Evolutionary conservation across 2,113 vertebrate genomes (phyloP).

Genomic region (Galemys pyrenaicus): DNA sequence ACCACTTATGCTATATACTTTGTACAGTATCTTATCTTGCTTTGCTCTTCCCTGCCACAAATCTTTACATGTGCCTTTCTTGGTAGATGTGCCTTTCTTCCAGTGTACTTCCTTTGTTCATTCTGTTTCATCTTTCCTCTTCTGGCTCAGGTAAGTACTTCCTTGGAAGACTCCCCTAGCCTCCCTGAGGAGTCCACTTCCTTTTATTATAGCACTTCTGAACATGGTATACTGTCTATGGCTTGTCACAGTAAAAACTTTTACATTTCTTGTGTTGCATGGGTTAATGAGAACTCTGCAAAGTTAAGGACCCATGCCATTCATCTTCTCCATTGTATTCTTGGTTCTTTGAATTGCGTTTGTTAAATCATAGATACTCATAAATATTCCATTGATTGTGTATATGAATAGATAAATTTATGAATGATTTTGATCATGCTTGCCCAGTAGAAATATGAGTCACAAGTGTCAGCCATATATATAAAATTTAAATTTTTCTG

Average conservation of each 20-base stretch:
- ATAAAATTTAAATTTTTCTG: background rate
- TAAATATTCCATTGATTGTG: background rate
- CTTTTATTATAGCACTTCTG: background rate
- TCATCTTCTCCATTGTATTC: background rate
- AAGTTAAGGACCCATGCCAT: background rate
- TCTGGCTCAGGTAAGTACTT: background rate
- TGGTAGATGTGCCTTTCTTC: background rate
- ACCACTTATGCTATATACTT: background rate
- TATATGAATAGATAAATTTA: background rate
- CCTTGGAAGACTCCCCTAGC: background rate
- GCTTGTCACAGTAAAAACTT: background rate
- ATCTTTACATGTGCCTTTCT: background rate
- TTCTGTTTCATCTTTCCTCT: background rate
- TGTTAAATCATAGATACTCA: background rate
- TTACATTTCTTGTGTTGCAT: background rate
- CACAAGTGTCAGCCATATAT: background rate
- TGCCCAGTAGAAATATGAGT: slow-evolving; percentile 29
- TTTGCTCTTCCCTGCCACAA: background rate
- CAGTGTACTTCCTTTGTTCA: background rate
- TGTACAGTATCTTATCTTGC: background rate
- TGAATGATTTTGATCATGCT: background rate
- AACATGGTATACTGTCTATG: background rate
- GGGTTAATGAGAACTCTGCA: background rate
- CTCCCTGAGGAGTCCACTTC: background rate
- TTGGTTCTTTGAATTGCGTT: background rate